phyloP scores from a whole-genome alignment of 2,113 vertebrate genomes.

The Tonatia bakeri region DNA sequence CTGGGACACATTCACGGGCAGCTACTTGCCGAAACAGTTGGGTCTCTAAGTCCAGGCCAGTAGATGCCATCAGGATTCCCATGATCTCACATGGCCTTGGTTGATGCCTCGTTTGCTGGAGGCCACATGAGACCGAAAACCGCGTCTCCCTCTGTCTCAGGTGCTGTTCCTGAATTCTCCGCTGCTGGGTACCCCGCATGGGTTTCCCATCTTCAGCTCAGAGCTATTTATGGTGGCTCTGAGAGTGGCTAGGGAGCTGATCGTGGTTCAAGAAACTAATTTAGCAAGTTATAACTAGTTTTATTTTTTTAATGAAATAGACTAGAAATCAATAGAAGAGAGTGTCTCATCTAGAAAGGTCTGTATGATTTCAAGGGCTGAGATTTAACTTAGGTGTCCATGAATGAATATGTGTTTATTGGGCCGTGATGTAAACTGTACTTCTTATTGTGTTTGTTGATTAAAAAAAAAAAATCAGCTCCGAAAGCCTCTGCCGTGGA shows the following conservation, averaged over 20 bases:
- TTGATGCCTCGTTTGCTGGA: too few relatives aligned
- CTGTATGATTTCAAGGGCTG: not conserved
- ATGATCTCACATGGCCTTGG: not conserved
- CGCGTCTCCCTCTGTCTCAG: too few relatives aligned
- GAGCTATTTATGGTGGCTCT: not conserved
- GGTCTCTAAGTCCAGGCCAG: not conserved
- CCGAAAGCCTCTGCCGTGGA: not conserved
- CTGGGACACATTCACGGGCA: not conserved
- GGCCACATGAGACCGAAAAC: not conserved
- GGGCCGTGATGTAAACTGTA: not conserved
- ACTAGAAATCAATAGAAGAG: not conserved
- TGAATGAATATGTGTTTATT: not conserved
- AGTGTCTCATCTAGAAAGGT: not conserved
- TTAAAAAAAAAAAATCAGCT: too few relatives aligned
- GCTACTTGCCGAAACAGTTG: not conserved
- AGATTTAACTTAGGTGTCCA: not conserved
- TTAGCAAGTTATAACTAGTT: not conserved
- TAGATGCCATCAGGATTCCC: not conserved
- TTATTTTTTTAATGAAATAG: not conserved
- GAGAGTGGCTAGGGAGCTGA: not conserved
- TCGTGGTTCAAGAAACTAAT: not conserved
- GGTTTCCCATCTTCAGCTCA: not conserved
- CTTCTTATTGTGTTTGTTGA: not conserved
- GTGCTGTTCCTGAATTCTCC: too few relatives aligned
- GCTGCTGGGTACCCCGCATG: not conserved